Base-by-base conservation (phyloP, 2,797 vertebrate genomes). In the Helicolenus hilgendorfi region DNA sequence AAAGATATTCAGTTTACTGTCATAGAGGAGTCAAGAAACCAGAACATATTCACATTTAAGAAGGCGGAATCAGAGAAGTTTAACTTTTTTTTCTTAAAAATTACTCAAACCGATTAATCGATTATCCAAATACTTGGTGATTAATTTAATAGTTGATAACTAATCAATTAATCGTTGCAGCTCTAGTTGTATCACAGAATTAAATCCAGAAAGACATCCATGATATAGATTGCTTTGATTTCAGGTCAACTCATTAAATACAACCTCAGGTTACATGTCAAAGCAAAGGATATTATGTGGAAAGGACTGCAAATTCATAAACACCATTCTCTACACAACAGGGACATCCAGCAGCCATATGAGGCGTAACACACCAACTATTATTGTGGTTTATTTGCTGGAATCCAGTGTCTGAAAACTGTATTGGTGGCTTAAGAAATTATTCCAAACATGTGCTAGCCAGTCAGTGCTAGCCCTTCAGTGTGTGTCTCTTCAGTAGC, bases 381-480 rank as follows among this genome's bases (percentile, higher is more conserved):
- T 11, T 15, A 15, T 18, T 84, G 3, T 20, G 41, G 55, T 59
- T 69, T 2, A 72, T 67, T 69, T 68, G 18, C 41, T 74, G 18
- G 26, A 26, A 49, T 78, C 71, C 9, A 65, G 45, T 20, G 24
- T 55, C 58, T 35, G 0, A 56, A 26, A 81, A 56, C 26, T 55
- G n/a, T 63, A 38, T 4, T 77, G 64, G 75, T 22, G 53, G 29
- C 49, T 59, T 1, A 69, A 83, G 53, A 86, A 56, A 88, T 83
- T 41, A 65, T 83, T 62, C 68, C 35, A 78, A 73, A 38, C 27
- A 78, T 77, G 55, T 81, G 60, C 58, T 41, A 27, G 56, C 81
- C 58, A 33, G 85, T 62, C 77, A 85, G 87, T 41, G 77, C 45
- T 58, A 90, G 33, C 69, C 36, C 65, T 56, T 81, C 60, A 84